Conservation (phyloP, 2,888 invertebrate genomes). For the Mimumesa dahlbomi region DNA sequence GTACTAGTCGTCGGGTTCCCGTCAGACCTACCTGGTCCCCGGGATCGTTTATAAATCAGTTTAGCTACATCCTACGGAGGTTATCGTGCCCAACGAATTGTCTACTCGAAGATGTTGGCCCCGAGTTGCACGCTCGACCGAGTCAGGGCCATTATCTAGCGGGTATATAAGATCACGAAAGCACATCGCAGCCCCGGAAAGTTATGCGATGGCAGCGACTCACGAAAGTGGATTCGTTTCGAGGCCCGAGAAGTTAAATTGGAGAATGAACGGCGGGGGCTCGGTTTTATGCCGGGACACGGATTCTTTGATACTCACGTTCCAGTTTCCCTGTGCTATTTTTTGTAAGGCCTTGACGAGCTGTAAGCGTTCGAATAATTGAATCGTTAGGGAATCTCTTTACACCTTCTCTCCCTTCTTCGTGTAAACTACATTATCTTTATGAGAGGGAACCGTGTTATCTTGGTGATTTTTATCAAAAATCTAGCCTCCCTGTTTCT, state of each 20-base stretch:
- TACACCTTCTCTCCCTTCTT: background rate
- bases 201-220: constrained; percentile 62
- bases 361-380: constrained; percentile 36
- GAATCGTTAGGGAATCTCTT: constrained; percentile 26
- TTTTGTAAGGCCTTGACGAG: constrained; percentile 27
- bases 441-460: background rate
- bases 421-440: background rate
- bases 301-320: constrained; percentile 35
- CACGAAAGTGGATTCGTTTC: constrained; percentile 51
- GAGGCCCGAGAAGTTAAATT: constrained; percentile 46
- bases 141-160: constrained; percentile 52
- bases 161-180: constrained; percentile 64
- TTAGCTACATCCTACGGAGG: constrained; percentile 4
- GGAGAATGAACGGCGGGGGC: constrained; percentile 29
- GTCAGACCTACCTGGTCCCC: background rate
- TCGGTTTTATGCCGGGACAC: constrained; percentile 45
- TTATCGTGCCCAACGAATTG: constrained; percentile 8
- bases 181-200: constrained; percentile 56
- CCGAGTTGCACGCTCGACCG: constrained; percentile 41
- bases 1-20: constrained; percentile 3
- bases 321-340: constrained; percentile 28
- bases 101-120: constrained; percentile 23
- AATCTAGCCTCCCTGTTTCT: no score
- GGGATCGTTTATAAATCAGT: constrained; percentile 48
- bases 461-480: no score